A percentile compares a stretch with the other conserved stretches of the same genome.
These are phyloP conservation scores for Carollia perspicillata DNA, from an alignment of 2,113 vertebrate genomes.

Conservation along the genomic window DNA sequence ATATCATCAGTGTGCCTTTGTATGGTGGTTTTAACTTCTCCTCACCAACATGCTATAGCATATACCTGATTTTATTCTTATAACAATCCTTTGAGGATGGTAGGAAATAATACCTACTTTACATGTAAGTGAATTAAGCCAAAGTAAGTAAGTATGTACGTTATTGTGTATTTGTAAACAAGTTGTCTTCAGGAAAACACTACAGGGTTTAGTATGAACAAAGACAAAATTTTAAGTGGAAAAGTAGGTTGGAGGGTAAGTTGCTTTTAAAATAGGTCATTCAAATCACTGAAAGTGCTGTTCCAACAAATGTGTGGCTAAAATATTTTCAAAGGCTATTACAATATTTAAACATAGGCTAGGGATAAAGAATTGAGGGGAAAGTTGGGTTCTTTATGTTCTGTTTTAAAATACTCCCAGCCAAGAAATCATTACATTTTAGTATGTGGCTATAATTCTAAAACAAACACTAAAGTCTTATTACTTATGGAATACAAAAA, in stretches of 20 bases:
- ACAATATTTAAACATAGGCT: not conserved
- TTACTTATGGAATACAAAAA: not conserved
- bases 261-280: slow-evolving; percentile 24
- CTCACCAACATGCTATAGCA: not conserved
- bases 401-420: slow-evolving; percentile 5
- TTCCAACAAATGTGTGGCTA: not conserved
- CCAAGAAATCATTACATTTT: slow-evolving; percentile 13
- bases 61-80: not conserved
- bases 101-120: not conserved
- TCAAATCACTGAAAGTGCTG: not conserved
- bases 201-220: not conserved
- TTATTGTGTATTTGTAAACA: not conserved
- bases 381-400: slow-evolving; percentile 1
- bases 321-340: slow-evolving; percentile 21
- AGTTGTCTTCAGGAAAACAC: not conserved
- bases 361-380: not conserved
- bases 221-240: slow-evolving; percentile 5
- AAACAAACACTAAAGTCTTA: slow-evolving; percentile 14
- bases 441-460: slow-evolving; percentile 18
- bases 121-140: not conserved
- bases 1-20: not conserved
- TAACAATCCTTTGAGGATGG: not conserved
- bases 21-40: not conserved
- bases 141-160: not conserved
- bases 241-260: not conserved